Conservation (phyloP, 2,797 vertebrate species). For the Diplodus puntazzo region DNA sequence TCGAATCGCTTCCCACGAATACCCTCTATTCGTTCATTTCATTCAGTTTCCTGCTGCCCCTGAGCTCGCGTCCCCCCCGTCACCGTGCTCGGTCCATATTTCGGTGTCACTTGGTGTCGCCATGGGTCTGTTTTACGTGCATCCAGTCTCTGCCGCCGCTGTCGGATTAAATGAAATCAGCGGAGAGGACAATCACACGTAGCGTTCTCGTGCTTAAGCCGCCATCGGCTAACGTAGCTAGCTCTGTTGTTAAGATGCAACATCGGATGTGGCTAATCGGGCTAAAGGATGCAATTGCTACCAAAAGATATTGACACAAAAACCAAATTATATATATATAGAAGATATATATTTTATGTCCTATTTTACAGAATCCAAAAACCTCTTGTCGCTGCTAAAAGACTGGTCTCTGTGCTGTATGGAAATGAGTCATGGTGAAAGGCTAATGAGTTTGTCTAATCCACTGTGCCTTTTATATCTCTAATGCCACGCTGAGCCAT, state of each 20-base stretch:
- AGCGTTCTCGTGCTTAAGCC: not conserved
- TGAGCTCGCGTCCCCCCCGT: not conserved
- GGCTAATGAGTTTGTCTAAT: slow-evolving; percentile 55
- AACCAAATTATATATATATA: no score
- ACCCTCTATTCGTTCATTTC: not conserved
- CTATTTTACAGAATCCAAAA: no score
- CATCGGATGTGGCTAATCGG: not conserved
- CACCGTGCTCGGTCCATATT: slow-evolving; percentile 21
- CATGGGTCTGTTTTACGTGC: not conserved
- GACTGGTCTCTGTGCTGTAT: slow-evolving; percentile 6
- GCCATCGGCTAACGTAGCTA: not conserved
- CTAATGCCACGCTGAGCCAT: slow-evolving; percentile 20
- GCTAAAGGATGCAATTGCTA: no score
- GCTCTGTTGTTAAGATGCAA: not conserved
- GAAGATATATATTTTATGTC: no score
- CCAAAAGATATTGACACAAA: no score
- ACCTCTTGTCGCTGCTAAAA: not conserved
- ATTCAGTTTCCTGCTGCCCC: not conserved
- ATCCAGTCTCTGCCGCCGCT: not conserved
- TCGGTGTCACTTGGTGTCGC: slow-evolving; percentile 2
- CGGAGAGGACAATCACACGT: not conserved
- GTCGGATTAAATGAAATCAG: slow-evolving; percentile 8
- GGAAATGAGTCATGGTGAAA: slow-evolving; percentile 47
- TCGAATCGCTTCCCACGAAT: not conserved
- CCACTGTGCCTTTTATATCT: slow-evolving; percentile 45